Conservation (phyloP, 1,140 invertebrate species). For the Andrena cerasifolii region DNA sequence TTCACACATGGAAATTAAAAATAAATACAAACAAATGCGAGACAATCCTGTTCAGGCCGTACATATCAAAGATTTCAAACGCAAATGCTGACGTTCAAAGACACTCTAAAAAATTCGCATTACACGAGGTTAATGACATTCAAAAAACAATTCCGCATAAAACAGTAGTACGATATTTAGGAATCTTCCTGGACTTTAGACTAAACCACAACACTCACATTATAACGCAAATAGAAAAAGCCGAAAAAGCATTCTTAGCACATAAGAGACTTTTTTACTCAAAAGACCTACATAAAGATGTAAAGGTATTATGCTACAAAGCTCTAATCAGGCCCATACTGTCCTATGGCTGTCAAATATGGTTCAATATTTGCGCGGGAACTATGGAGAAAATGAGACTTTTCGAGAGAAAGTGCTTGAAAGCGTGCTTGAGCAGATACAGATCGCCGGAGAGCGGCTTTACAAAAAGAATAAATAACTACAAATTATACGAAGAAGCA, state of each 20-base stretch:
- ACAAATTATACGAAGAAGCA: background rate
- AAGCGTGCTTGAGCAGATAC: constrained; percentile 31
- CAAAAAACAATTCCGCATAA: constrained; percentile 40
- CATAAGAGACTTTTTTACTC: constrained; percentile 47
- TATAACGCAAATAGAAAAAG: constrained; percentile 51
- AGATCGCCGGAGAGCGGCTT: constrained; percentile 33
- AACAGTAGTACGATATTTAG: constrained; percentile 53
- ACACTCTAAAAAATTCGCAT: constrained; percentile 30
- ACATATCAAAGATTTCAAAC: background rate
- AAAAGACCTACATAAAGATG: constrained; percentile 10
- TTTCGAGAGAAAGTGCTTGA: constrained; percentile 55
- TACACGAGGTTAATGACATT: background rate
- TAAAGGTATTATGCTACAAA: constrained; percentile 25
- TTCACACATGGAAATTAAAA: constrained; percentile 52
- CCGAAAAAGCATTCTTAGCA: constrained; percentile 29
- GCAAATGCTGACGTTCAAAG: constrained; percentile 5
- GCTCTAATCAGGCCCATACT: constrained; percentile 39
- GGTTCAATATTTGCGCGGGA: constrained; percentile 41
- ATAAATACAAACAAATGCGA: constrained; percentile 57
- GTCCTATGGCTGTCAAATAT: constrained; percentile 41
- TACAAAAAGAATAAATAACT: constrained; percentile 24
- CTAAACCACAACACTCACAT: constrained; percentile 43
- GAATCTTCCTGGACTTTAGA: constrained; percentile 38
- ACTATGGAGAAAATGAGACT: constrained; percentile 47
- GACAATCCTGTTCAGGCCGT: constrained; percentile 52